Evolutionary conservation across 2,888 invertebrate species (phyloP).

Genomic region (Masnerella sp.): DNA sequence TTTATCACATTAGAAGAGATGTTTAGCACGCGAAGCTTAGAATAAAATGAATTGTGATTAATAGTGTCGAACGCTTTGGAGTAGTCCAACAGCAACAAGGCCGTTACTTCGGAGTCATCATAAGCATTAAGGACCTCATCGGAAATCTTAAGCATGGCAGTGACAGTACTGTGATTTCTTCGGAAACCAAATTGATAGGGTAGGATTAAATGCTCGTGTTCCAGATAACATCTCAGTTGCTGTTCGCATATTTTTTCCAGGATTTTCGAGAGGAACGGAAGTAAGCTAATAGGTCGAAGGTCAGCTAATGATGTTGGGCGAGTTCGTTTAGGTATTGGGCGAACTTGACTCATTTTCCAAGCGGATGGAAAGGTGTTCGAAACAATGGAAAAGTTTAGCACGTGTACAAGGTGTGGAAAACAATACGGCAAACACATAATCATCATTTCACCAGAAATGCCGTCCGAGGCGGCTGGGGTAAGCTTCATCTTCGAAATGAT

Average conservation of each 20-base stretch:
- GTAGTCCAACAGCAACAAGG: background rate
- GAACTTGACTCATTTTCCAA: background rate
- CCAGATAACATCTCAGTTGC: background rate
- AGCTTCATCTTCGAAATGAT: background rate
- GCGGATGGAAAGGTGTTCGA: background rate
- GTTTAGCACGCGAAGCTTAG: background rate
- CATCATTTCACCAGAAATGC: background rate
- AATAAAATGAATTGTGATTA: background rate
- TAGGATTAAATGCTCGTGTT: background rate
- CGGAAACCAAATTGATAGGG: conserved; percentile 1
- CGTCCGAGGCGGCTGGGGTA: background rate
- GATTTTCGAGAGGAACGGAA: background rate
- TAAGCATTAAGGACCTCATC: background rate
- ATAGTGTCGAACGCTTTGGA: conserved; percentile 14
- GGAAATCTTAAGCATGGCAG: conserved; percentile 2
- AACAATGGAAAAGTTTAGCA: background rate
- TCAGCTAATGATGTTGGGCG: background rate
- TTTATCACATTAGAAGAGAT: background rate
- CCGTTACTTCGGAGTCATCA: background rate
- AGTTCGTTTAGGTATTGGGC: background rate
- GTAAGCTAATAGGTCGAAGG: background rate
- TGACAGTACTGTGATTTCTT: background rate
- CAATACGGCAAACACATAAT: conserved; percentile 3
- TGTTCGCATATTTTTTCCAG: background rate
- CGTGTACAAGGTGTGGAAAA: background rate